Evolutionary conservation across 1,140 invertebrate species (phyloP).

Genomic region (Drosophila quadrilineata): DNA sequence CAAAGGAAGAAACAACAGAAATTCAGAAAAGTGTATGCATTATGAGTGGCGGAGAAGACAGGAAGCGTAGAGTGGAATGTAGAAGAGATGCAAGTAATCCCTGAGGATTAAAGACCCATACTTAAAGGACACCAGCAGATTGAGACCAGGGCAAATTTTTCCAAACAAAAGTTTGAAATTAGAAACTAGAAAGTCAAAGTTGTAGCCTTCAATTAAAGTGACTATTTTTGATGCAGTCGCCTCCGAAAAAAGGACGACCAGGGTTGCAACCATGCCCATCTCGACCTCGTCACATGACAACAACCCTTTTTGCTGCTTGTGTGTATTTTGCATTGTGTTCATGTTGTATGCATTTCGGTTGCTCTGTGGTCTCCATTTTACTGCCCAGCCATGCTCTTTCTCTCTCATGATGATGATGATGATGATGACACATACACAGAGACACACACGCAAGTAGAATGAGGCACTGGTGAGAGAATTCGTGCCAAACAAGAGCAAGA

Average conservation of each 20-base stretch:
- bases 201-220: constrained; percentile 35
- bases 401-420: constrained; percentile 19
- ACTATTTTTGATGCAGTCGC: constrained; percentile 11
- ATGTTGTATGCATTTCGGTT: constrained; percentile 72
- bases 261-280: constrained; percentile 13
- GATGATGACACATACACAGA: constrained; percentile 26
- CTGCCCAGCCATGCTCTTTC: constrained; percentile 13
- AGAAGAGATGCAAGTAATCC: no score
- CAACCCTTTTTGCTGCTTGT: constrained; percentile 23
- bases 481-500: constrained; percentile 61
- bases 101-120: no score
- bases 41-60: no score
- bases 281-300: background rate
- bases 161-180: no score
- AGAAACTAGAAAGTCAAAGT: constrained; percentile 29
- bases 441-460: constrained; percentile 13
- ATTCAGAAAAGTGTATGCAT: background rate
- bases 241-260: constrained; percentile 39
- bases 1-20: background rate
- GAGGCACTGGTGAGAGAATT: constrained; percentile 34
- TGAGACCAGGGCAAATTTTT: no score
- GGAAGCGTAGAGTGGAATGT: no score
- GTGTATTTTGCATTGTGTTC: constrained; percentile 21
- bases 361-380: constrained; percentile 58
- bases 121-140: no score